phyloP scores from a whole-genome alignment of 2,797 vertebrate genomes.

The Sylvilagus floridanus region DNA sequence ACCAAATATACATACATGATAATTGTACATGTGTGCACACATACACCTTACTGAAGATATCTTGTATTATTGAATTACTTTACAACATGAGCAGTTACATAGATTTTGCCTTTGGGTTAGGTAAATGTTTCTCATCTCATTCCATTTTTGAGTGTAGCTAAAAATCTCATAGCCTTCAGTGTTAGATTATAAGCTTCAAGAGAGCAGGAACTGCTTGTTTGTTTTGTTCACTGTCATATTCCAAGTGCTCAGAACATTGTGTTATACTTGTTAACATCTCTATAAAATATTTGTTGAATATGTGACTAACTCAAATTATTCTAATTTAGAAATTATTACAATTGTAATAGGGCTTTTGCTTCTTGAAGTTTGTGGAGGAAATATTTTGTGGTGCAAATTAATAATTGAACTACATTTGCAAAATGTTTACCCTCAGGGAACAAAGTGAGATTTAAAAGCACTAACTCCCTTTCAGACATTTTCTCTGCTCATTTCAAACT shows the following conservation, averaged over 20 bases:
- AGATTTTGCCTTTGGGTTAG: background rate
- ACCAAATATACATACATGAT: background rate
- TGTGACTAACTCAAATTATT: slow-evolving; percentile 6
- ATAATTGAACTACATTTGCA: slow-evolving; percentile 25
- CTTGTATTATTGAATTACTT: background rate
- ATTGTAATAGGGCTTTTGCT: background rate
- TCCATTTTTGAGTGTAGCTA: background rate
- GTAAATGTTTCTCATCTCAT: background rate
- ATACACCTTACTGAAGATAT: background rate
- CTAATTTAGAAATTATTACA: slow-evolving; percentile 11
- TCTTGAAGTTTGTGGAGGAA: slow-evolving; percentile 43
- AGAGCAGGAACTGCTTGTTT: background rate
- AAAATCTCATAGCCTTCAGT: background rate
- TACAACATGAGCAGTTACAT: background rate
- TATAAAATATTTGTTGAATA: background rate
- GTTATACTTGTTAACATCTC: background rate
- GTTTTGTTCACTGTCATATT: background rate
- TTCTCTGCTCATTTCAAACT: slow-evolving; percentile 46
- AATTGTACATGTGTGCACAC: background rate
- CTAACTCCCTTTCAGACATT: slow-evolving; percentile 7
- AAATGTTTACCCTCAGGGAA: background rate
- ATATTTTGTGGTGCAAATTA: slow-evolving; percentile 30
- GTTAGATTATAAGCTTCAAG: background rate
- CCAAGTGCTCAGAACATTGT: background rate
- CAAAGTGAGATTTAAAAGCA: slow-evolving; percentile 21